Percentiles rank a stretch among this genome's conserved stretches.
Conservation (phyloP, 2,797 vertebrate species). For the Hydrocynus forskahlii region DNA sequence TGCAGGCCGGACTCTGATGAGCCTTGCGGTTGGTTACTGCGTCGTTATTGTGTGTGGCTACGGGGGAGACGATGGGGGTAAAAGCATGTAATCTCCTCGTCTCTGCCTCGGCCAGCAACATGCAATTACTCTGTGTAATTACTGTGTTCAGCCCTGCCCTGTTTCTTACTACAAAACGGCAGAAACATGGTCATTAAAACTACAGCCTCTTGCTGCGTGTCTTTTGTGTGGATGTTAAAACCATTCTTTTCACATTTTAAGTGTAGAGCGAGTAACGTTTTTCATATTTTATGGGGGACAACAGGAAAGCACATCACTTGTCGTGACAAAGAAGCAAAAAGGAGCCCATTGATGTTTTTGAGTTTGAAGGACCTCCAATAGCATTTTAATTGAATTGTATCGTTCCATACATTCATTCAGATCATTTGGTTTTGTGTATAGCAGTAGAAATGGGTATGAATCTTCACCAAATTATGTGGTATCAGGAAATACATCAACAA, state of each 20-base stretch:
- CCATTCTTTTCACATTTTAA: background rate
- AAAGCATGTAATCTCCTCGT: slow-evolving; percentile 48
- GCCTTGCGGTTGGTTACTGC: slow-evolving; percentile 9
- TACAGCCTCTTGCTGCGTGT: slow-evolving; percentile 40
- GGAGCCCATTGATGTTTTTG: background rate
- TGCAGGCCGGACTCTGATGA: background rate
- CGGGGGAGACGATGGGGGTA: slow-evolving; percentile 9
- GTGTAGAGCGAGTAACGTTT: background rate
- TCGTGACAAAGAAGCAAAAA: background rate
- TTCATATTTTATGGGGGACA: background rate
- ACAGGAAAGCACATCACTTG: background rate
- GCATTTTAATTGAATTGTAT: background rate
- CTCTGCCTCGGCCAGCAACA: slow-evolving; percentile 34
- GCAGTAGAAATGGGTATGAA: background rate
- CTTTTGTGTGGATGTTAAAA: slow-evolving; percentile 23
- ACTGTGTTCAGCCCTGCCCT: slow-evolving; percentile 42
- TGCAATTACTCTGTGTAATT: slow-evolving; percentile 57
- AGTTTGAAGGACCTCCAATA: background rate
- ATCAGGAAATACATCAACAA: background rate
- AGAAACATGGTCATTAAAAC: slow-evolving; percentile 60
- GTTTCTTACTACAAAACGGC: slow-evolving; percentile 55
- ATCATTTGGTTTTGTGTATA: background rate
- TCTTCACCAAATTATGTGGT: background rate
- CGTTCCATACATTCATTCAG: background rate
- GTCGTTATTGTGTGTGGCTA: slow-evolving; percentile 35